These are phyloP conservation scores for Cataglyphis altisquamis DNA, from an alignment of 2,888 invertebrate genomes.

Conservation along the genomic window DNA sequence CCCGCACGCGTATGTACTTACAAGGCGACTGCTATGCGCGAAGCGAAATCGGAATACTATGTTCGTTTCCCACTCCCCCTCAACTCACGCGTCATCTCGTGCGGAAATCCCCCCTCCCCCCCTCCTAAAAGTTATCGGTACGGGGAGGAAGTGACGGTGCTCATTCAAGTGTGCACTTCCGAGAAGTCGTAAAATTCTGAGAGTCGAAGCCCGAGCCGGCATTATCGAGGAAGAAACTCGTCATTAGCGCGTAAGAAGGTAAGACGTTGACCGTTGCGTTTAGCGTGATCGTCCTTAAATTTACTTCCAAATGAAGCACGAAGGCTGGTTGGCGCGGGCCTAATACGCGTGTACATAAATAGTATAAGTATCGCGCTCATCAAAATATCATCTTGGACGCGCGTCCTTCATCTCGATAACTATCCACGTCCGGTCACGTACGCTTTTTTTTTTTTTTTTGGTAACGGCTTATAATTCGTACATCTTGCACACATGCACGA, in stretches of 20 bases:
- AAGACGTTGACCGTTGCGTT: conserved; percentile 65
- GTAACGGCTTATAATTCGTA: conserved; percentile 50
- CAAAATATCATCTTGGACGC: not conserved
- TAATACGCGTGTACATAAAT: not conserved
- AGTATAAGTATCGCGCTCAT: not conserved
- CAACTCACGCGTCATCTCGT: conserved; percentile 23
- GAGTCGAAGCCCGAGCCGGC: conserved; percentile 62
- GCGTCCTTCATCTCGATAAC: conserved; percentile 19
- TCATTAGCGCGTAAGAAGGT: conserved; percentile 77
- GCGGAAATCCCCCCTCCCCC: conserved; percentile 20
- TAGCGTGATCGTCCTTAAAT: conserved; percentile 29
- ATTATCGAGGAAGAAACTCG: conserved; percentile 66
- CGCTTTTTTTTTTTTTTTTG: conserved; percentile 18
- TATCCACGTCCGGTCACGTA: conserved; percentile 34
- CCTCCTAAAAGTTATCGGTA: conserved; percentile 14
- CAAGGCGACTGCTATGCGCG: conserved; percentile 57
- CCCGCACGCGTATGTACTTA: conserved; percentile 66
- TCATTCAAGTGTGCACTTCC: conserved; percentile 62
- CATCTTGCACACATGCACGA: conserved; percentile 46
- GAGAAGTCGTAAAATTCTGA: conserved; percentile 72
- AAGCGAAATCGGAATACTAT: conserved; percentile 71
- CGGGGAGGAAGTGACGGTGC: conserved; percentile 64
- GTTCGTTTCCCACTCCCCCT: not conserved
- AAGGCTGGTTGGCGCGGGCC: not conserved
- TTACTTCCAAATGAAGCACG: conserved; percentile 19